Evolutionary conservation across 1,140 invertebrate species (phyloP), one percentile per base, ranked within the genome.

Genomic region (Drosophila bocki): DNA sequence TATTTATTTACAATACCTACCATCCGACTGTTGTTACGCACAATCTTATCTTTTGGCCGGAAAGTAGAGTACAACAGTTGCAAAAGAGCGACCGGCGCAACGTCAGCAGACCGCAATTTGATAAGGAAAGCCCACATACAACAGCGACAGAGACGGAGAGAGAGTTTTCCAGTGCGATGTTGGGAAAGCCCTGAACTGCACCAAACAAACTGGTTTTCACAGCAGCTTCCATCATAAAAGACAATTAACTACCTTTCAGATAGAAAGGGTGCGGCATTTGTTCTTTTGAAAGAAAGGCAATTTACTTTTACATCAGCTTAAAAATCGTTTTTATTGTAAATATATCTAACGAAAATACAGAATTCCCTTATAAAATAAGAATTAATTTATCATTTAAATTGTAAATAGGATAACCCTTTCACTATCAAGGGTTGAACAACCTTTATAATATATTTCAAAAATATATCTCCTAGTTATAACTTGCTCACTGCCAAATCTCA

Each of bases 1-100:
- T 80, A 74, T 88, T 88, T 77, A 70, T 87, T 88, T 74, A 85
- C 69, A 85, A 85, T 78, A 56, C 41, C 42, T 26, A 7, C 68
- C 51, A 54, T 68, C 65, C 57, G 47, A 19, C 63, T 65, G 56
- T 71, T 61, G 65, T 60, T 75, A 69, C 63, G 29, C 22, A 32
- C 57, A 78, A 78, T 87, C 84, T 87, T 88, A 87, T 87, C 83
- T 61, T 37, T 60, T 61, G 45, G 48, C 59, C 83, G 70, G 70
- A 82, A 86, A 79, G 71, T 63, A 50, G 61, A 72, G 65, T 62
- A 69, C 37, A 74, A 64, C 57, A 78, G 80, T 69, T 83, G 78
- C 69, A 78, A 76, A 75, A 56, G 61, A 78, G 51, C 35, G 62
- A 39, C 32, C 64, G 33, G 57, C 54, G 62, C 68, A 78, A 82